These are phyloP conservation scores for Xestia rhomboidea DNA, from an alignment of 2,888 invertebrate genomes.

Conservation along the genomic window DNA sequence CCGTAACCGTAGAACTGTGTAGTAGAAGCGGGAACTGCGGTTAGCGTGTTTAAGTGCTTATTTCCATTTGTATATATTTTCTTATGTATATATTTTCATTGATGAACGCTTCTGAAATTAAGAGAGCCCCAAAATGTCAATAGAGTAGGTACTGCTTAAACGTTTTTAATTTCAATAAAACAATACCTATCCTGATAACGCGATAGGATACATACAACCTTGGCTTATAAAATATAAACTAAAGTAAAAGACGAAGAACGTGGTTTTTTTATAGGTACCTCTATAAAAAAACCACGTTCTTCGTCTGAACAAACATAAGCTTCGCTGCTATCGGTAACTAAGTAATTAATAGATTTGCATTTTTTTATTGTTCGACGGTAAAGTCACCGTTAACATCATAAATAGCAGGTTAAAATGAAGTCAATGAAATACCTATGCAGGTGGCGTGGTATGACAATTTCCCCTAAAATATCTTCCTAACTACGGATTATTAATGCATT, in stretches of 20 bases:
- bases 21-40: neutral
- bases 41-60: neutral
- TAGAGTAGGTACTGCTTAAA: too few species aligned
- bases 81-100: too few species aligned
- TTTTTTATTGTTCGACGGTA: slow-evolving; percentile 10
- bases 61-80: too few species aligned
- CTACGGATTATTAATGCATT: neutral
- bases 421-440: neutral
- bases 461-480: neutral
- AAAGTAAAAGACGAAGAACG: too few species aligned
- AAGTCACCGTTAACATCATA: slow-evolving; percentile 9
- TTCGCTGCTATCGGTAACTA: slow-evolving; percentile 11
- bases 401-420: neutral
- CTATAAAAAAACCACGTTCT: slow-evolving; percentile 18
- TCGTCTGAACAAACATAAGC: slow-evolving; percentile 6
- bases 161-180: slow-evolving; percentile 15
- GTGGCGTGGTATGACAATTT: neutral
- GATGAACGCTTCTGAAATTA: too few species aligned
- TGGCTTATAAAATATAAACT: slow-evolving; percentile 15
- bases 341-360: slow-evolving; percentile 32
- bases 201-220: neutral
- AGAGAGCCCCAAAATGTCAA: too few species aligned
- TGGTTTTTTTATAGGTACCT: too few species aligned
- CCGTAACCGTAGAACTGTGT: too few species aligned
- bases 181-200: slow-evolving; percentile 14